Evolutionary conservation across 2,113 vertebrate species (phyloP).

Genomic region (Trematocara variabile): DNA sequence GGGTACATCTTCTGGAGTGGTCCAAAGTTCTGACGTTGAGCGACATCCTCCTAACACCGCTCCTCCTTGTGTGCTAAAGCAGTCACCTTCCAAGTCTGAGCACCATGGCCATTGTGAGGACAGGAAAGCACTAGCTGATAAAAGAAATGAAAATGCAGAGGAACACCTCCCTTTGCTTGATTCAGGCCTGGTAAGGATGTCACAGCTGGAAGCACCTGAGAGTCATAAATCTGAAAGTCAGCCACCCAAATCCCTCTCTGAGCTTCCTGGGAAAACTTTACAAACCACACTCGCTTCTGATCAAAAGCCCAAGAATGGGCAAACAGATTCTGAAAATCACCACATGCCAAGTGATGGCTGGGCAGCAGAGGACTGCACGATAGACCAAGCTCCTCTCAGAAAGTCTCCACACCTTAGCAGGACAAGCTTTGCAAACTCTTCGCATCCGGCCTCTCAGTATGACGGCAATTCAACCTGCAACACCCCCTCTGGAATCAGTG

Average conservation of each 20-base stretch:
- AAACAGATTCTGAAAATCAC: slow-evolving; percentile 1
- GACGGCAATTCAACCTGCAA: slow-evolving; percentile 11
- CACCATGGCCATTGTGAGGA: neutral
- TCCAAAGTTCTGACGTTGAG: slow-evolving; percentile 6
- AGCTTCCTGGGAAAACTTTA: slow-evolving; percentile 21
- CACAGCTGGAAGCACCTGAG: slow-evolving; percentile 8
- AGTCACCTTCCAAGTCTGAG: slow-evolving; percentile 20
- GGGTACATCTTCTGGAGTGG: slow-evolving; percentile 19
- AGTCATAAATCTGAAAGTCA: neutral
- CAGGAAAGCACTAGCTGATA: neutral
- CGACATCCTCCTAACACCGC: neutral
- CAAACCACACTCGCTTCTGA: neutral
- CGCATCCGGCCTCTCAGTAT: slow-evolving; percentile 6
- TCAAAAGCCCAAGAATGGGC: slow-evolving; percentile 8
- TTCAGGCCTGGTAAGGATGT: neutral
- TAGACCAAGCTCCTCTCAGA: neutral
- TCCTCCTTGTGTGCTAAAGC: neutral
- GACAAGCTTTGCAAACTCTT: slow-evolving; percentile 36
- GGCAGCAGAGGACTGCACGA: slow-evolving; percentile 3
- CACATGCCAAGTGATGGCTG: neutral
- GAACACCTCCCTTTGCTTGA: slow-evolving; percentile 1
- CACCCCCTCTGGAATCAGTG: slow-evolving; percentile 2
- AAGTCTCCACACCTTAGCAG: slow-evolving; percentile 23
- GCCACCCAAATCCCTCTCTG: neutral
- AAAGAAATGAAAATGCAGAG: slow-evolving; percentile 22